Evolutionary conservation across 2,113 vertebrate species (phyloP).

Genomic region (Datnioides undecimradiatus): DNA sequence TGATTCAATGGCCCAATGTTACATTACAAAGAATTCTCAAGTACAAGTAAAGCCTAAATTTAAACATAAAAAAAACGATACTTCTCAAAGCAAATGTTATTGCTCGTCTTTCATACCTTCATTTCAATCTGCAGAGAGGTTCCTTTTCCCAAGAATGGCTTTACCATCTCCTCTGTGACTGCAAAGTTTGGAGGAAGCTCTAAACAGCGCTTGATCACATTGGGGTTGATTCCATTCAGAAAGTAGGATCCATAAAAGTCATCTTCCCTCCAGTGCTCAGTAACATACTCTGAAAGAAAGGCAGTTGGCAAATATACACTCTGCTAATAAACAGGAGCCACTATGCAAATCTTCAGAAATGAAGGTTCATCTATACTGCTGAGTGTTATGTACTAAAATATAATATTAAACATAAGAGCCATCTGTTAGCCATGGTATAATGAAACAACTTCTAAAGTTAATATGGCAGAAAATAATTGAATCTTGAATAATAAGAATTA

Average conservation of each 20-base stretch:
- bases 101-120: conserved; percentile 79
- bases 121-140: conserved; percentile 87
- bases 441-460: no score
- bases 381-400: neutral
- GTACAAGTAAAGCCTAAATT: no score
- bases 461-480: no score
- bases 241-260: conserved; percentile 93
- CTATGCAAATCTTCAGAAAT: no score
- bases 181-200: conserved; percentile 89
- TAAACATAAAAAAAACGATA: no score
- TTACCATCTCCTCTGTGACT: conserved; percentile 90
- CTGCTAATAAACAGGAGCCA: neutral
- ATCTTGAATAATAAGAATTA: no score
- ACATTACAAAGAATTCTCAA: no score
- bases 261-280: conserved; percentile 83
- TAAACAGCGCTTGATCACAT: conserved; percentile 86
- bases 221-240: conserved; percentile 91
- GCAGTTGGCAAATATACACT: neutral
- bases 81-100: neutral
- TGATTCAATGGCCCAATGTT: no score
- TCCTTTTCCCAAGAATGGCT: conserved; percentile 83
- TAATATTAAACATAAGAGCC: no score
- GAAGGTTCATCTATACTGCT: no score
- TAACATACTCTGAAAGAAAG: conserved; percentile 85
- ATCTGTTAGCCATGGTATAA: no score